These are phyloP conservation scores for Hycleus phaleratus DNA, from an alignment of 1,140 invertebrate species.

Conservation along the genomic window DNA sequence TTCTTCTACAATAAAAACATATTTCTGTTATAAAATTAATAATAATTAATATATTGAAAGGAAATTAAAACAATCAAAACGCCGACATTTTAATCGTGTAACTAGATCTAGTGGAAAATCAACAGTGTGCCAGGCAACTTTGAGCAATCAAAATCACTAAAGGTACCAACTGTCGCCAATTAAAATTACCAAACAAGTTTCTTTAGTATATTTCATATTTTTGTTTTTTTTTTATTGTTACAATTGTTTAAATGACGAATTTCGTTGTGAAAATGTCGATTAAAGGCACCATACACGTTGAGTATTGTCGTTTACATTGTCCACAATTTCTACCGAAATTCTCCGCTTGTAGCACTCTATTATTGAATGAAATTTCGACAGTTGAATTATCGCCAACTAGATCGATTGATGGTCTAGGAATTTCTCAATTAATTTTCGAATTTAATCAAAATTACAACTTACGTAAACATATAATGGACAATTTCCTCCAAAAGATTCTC, in stretches of 20 bases:
- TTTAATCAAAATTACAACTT: conserved; percentile 13
- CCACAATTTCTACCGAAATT: conserved; percentile 18
- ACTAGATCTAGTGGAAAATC: no score
- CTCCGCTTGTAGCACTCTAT: conserved; percentile 22
- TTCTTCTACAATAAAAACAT: no score
- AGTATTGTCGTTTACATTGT: conserved; percentile 21
- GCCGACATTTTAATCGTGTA: no score
- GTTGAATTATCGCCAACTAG: conserved; percentile 1
- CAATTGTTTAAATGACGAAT: conserved; percentile 18
- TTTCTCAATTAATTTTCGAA: neutral
- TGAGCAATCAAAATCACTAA: no score
- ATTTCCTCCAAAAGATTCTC: conserved; percentile 25
- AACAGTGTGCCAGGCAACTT: no score
- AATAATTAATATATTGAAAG: no score
- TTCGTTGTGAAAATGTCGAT: conserved; percentile 26
- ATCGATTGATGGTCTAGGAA: conserved; percentile 29
- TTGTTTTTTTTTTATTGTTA: no score
- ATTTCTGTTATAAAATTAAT: no score
- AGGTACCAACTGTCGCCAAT: no score
- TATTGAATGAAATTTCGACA: conserved; percentile 3
- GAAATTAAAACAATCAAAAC: no score
- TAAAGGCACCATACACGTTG: conserved; percentile 25
- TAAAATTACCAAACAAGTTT: no score
- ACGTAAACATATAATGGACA: conserved; percentile 29
- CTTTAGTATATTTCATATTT: no score